A percentile compares a stretch with the other conserved stretches of the same genome.
Evolutionary conservation across 2,113 vertebrate genomes (phyloP).

Genomic region (Lycocorax pyrrhopterus): DNA sequence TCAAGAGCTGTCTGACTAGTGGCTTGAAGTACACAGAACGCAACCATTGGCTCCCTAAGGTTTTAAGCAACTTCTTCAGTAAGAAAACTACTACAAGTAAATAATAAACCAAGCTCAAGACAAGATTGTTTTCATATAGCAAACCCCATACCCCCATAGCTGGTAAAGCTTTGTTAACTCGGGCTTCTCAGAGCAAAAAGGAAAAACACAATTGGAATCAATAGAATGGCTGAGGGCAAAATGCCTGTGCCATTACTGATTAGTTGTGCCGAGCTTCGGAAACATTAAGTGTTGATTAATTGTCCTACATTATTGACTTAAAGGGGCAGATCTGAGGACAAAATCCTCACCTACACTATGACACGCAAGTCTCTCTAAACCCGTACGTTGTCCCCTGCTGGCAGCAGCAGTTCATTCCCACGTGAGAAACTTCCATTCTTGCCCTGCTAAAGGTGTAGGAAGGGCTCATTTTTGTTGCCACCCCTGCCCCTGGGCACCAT

Average conservation of each 20-base stretch:
- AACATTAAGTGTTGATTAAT: neutral
- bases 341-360: neutral
- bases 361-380: rapidly evolving
- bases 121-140: neutral
- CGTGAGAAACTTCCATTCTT: neutral
- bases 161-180: neutral
- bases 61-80: neutral
- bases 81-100: neutral
- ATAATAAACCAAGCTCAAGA: neutral
- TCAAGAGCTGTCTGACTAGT: neutral
- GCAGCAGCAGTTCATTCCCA: neutral
- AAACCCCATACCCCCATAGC: neutral
- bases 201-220: neutral
- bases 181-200: neutral
- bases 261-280: neutral
- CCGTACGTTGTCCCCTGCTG: rapidly evolving
- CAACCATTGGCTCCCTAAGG: neutral
- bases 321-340: neutral
- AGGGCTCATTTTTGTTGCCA: neutral
- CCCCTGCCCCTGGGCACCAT: neutral
- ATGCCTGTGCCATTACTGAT: neutral
- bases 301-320: neutral
- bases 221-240: neutral
- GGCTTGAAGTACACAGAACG: neutral
- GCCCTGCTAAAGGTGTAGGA: rapidly evolving